A percentile compares a stretch with the other conserved stretches of the same genome.
Evolutionary conservation across 2,797 vertebrate species (phyloP).

Genomic region (Esox masquinongy): DNA sequence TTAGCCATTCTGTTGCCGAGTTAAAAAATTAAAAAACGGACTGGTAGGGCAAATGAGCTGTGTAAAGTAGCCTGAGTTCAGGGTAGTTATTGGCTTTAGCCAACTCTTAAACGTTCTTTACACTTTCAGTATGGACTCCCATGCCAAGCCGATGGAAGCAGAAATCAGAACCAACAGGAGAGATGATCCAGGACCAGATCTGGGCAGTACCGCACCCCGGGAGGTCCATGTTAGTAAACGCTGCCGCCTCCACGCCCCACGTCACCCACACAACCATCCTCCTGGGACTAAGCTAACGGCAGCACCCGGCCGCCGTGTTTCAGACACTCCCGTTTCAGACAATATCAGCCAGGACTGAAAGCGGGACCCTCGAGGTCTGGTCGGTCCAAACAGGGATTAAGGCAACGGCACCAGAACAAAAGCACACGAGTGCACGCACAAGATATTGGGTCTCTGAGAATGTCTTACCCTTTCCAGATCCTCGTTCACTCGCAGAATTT

Average conservation of each 20-base stretch:
- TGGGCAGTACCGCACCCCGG: slow-evolving; percentile 8
- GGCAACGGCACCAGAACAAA: background rate
- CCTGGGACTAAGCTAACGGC: background rate
- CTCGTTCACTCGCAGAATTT: slow-evolving; percentile 71
- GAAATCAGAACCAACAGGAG: background rate
- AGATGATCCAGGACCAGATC: slow-evolving; percentile 1
- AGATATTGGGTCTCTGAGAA: background rate
- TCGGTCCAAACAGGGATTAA: background rate
- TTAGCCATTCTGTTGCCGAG: background rate
- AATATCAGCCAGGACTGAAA: slow-evolving; percentile 9
- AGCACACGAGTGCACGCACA: background rate
- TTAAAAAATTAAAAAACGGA: too few species aligned
- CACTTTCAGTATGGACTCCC: background rate
- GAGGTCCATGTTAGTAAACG: background rate
- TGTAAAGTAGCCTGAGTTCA: too few species aligned
- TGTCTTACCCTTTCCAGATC: slow-evolving; percentile 76
- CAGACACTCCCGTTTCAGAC: slow-evolving; percentile 12
- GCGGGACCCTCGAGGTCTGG: slow-evolving; percentile 8
- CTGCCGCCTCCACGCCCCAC: background rate
- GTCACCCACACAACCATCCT: background rate
- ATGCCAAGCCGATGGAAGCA: background rate
- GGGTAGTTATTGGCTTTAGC: too few species aligned
- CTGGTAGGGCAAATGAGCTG: too few species aligned
- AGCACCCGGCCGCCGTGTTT: background rate
- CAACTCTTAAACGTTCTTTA: background rate